A percentile compares a stretch with the other conserved stretches of the same genome.
Evolutionary conservation across 53 echinoderm and acorn worm species (phyloP).

Genomic region (Astropecten irregularis): DNA sequence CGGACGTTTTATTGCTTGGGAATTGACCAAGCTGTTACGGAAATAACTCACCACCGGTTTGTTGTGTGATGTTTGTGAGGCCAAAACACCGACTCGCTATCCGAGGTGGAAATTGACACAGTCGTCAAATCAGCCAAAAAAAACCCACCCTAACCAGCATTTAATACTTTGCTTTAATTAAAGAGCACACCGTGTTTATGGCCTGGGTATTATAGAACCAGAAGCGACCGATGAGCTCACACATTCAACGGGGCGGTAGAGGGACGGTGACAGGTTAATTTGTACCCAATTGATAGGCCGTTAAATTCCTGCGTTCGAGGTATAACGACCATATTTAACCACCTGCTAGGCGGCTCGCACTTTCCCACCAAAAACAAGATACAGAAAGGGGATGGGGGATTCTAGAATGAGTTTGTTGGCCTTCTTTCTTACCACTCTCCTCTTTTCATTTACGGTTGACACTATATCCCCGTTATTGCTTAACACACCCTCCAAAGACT

Average conservation of each 20-base stretch:
- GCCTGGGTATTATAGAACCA: too few relatives aligned
- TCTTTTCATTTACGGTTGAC: neutral
- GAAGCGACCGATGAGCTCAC: too few relatives aligned
- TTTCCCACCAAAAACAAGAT: conserved; percentile 25
- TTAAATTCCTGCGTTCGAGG: conserved; percentile 45
- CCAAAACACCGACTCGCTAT: too few relatives aligned
- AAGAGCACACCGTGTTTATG: conserved; percentile 35
- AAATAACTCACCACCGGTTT: neutral
- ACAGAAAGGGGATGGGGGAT: neutral
- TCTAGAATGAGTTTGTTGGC: too few relatives aligned
- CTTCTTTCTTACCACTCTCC: neutral
- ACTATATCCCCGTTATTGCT: too few relatives aligned
- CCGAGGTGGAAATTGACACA: too few relatives aligned
- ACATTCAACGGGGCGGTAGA: neutral
- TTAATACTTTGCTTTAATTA: conserved; percentile 44
- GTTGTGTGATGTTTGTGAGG: too few relatives aligned
- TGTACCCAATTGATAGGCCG: neutral
- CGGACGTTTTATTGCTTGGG: conserved; percentile 33
- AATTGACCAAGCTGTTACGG: conserved; percentile 31
- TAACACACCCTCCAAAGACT: too few relatives aligned
- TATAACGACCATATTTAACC: conserved; percentile 39
- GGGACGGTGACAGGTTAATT: conserved; percentile 12
- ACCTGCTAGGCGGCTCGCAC: conserved; percentile 22
- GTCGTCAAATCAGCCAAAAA: too few relatives aligned
- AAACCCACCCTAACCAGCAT: too few relatives aligned